Evolutionary conservation across 2,888 invertebrate species (phyloP), one percentile per base, ranked within the genome.

Genomic region (Aphrophora alni): DNA sequence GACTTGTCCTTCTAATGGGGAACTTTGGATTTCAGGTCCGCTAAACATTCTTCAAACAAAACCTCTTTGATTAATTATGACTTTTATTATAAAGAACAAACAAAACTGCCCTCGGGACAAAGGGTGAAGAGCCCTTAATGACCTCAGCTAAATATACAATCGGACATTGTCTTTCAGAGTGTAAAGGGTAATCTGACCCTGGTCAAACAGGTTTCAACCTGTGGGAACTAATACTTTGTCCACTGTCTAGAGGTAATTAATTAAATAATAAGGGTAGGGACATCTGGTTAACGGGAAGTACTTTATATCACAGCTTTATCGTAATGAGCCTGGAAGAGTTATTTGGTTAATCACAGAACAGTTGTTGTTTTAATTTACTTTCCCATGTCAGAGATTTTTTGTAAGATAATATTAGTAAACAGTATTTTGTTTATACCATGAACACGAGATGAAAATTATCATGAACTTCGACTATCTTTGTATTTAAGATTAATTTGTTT

Each of bases 201-300:
- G 59, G 59, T 59, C 59, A 59, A 21, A 59, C 59, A 21, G 59
- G 59, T 59, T 59, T 59, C 59, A 59, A 59, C 59, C 59, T 59
- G 59, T 59, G 59, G 21, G 59, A 59, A 59, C 59, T n/a, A 21
- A n/a, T 4, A 21, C 69, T 80, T 70, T 77, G 80, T 70, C 80
- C 75, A 51, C 24, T 38, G 76, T 33, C 25, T 76, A 76, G 33
- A 27, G 69, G 33, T 69, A 76, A 69, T 69, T 69, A 69, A 68
- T 76, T 76, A 76, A 26, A 33, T 59, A 59, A 59, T 33, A 33
- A 33, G 33, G 59, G 59, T 21, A 44, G 44, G 33, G 21, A n/a
- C 59, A 59, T 59, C 59, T 59, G 59, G 59, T 3, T 21, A 59
- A 59, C 59, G 59, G 44, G 17, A 44, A 4, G 2, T 17, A 8